Base-by-base conservation (phyloP, 1,140 invertebrate species). In the Laodelphax striatellus region DNA sequence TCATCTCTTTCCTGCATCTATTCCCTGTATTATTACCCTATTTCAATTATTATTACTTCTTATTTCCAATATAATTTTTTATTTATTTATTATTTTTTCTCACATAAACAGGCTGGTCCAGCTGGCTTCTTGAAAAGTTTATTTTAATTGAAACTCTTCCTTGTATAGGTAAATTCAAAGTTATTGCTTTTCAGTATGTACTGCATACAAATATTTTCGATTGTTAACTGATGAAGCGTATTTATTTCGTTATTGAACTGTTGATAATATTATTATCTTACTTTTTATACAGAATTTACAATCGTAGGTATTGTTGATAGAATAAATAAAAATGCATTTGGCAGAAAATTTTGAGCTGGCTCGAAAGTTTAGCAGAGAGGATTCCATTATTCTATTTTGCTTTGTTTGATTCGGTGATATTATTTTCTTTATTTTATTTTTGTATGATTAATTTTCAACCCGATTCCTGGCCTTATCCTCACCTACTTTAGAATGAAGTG, bases 121-220 rank as follows among this genome's bases (percentile, higher is more conserved):
- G 71, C 70, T 60, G 70, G 72, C 63, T 73, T 75, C 67, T 72
- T 73, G 62, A 73, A 73, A 66, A 73, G 70, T 67, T 70, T 74
- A 65, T 74, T 74, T 66, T 72, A 68, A 68, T 68, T 64, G 58
- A 60, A 53, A 52, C 34, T 52, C 41, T 53, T 54, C 46, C n/a
- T 50, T 19, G 16, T 50, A 50, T 17, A 50, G 46, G 46, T 50
- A 50, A 50, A 50, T 50, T 50, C 16, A 17, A 50, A 38, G 34
- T 38, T 38, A 38, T 38, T 38, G 34, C 34, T 38, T 38, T 38
- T 38, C 34, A 38, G 34, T 38, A 38, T 38, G 34, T 38, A 38
- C 34, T 38, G 5, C 34, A 38, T 38, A 38, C 8, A 38, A 2
- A 11, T 38, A 38, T 38, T 38, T 38, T 38, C 11, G 24, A 38